These are phyloP conservation scores for Cardiocondyla obscurior DNA, from an alignment of 1,140 invertebrate genomes.

Conservation along the genomic window DNA sequence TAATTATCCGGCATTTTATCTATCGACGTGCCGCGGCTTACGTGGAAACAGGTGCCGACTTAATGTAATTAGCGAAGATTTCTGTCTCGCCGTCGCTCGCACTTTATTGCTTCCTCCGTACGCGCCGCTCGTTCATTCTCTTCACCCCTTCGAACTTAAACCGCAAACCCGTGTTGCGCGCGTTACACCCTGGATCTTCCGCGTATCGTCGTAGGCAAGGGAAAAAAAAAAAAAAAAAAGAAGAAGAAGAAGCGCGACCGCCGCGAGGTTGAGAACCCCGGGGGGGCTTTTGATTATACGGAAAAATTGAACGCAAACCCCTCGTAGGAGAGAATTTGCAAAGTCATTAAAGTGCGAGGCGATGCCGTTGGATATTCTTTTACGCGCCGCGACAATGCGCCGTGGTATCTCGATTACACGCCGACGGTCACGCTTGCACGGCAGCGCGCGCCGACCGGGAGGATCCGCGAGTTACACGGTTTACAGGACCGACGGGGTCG, in stretches of 20 bases:
- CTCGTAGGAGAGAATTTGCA: not conserved
- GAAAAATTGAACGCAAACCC: not conserved
- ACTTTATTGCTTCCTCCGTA: constrained; percentile 9
- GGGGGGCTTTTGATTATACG: not conserved
- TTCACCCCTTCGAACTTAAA: not conserved
- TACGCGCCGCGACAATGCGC: constrained; percentile 13
- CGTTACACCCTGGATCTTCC: constrained; percentile 10
- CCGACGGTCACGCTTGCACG: not conserved
- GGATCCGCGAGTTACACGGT: constrained; percentile 41
- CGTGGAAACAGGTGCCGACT: constrained; percentile 41
- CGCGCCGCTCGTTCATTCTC: constrained; percentile 2
- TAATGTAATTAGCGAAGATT: constrained; percentile 51
- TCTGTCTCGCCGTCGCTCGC: constrained; percentile 31
- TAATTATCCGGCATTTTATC: constrained; percentile 46
- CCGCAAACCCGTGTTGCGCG: not conserved
- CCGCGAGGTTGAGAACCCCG: not conserved
- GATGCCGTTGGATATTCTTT: not conserved
- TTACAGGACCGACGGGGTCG: constrained; percentile 13
- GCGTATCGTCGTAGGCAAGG: not conserved
- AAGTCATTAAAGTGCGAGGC: not conserved
- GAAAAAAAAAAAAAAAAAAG: not conserved
- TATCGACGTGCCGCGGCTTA: constrained; percentile 15
- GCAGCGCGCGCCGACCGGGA: not conserved
- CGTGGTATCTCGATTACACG: constrained; percentile 41
- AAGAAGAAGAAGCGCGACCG: not conserved